Conservation (phyloP, 2,888 invertebrate genomes). For the Gastracanthus pulcherrimus region DNA sequence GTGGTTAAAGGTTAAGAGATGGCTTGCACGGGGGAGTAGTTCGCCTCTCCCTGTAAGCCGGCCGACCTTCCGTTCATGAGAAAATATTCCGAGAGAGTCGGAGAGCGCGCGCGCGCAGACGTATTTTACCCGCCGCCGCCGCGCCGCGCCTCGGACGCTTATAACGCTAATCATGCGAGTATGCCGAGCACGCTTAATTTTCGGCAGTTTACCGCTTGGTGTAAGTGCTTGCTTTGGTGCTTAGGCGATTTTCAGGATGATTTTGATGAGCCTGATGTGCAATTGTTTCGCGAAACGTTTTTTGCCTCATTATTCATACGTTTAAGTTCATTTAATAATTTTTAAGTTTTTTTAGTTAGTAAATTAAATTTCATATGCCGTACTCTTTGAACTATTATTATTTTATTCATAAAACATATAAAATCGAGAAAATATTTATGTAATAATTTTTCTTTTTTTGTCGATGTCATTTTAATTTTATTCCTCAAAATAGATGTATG, state of each 20-base stretch:
- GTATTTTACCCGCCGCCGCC: constrained; percentile 16
- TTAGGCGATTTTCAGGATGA: background rate
- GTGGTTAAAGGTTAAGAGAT: constrained; percentile 50
- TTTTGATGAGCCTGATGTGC: background rate
- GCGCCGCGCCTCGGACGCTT: no score
- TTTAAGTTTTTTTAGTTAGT: no score
- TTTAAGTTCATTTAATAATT: no score
- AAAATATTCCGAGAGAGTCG: constrained; percentile 29
- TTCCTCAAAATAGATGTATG: no score
- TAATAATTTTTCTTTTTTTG: no score
- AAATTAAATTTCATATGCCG: no score
- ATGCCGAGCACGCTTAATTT: constrained; percentile 40
- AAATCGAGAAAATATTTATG: no score
- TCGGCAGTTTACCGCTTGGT: background rate
- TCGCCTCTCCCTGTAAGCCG: background rate
- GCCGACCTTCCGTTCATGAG: constrained; percentile 43
- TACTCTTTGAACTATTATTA: no score
- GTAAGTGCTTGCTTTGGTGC: background rate
- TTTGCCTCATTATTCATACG: background rate
- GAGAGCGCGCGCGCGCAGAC: background rate
- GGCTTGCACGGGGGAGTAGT: background rate
- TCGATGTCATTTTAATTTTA: no score
- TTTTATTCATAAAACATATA: no score
- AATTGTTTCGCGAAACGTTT: no score
- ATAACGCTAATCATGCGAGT: constrained; percentile 45